Percentiles rank a stretch among this genome's conserved stretches.
These are phyloP conservation scores for Agonopterix alstromeriana DNA, from an alignment of 2,888 invertebrate species.

Conservation along the genomic window DNA sequence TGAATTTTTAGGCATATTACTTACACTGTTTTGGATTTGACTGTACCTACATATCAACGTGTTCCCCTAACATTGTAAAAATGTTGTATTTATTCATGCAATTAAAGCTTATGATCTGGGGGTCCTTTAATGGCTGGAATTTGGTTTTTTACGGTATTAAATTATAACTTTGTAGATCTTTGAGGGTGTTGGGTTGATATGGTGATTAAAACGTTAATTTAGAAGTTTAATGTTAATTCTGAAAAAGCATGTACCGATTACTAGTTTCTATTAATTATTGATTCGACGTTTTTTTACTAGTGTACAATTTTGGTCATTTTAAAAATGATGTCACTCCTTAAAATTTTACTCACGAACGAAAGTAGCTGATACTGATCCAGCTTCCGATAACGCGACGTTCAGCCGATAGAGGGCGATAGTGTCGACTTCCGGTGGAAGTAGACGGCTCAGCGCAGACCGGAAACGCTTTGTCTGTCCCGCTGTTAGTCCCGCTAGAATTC, in stretches of 20 bases:
- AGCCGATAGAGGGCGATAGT: slow-evolving; percentile 36
- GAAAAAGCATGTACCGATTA: too few relatives aligned
- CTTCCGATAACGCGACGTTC: slow-evolving; percentile 22
- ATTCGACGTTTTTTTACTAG: too few relatives aligned
- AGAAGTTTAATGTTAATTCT: too few relatives aligned
- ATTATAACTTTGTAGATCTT: slow-evolving; percentile 1
- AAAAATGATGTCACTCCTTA: too few relatives aligned
- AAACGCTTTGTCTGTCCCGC: slow-evolving; percentile 45
- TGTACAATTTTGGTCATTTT: too few relatives aligned
- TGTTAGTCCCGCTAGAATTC: slow-evolving; percentile 17
- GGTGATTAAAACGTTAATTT: too few relatives aligned
- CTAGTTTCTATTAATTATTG: too few relatives aligned
- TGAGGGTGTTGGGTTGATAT: too few relatives aligned
- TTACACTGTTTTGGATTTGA: too few relatives aligned
- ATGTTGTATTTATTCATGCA: slow-evolving; percentile 6
- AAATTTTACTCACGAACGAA: too few relatives aligned
- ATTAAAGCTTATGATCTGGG: slow-evolving; percentile 6
- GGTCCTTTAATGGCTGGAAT: slow-evolving; percentile 3
- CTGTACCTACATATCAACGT: not conserved
- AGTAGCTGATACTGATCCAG: slow-evolving; percentile 3
- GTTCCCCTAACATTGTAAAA: not conserved
- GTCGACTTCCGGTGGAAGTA: slow-evolving; percentile 35
- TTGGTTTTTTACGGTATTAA: slow-evolving; percentile 7
- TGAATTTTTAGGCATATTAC: too few relatives aligned
- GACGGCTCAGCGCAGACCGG: slow-evolving; percentile 38